Evolutionary conservation across 2,113 vertebrate genomes (phyloP).

Genomic region (Hyperopisus bebe): DNA sequence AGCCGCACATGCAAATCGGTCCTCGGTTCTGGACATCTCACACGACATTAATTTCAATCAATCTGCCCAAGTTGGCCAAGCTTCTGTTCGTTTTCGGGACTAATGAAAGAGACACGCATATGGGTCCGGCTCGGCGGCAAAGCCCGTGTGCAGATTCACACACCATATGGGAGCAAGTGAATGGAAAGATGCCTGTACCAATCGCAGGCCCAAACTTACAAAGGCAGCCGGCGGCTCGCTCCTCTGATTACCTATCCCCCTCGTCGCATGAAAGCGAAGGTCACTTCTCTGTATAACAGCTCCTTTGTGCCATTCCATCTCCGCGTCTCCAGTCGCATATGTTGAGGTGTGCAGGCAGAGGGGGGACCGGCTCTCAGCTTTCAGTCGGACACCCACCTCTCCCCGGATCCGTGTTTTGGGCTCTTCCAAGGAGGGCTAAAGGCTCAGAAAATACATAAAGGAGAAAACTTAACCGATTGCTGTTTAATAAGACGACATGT

Average conservation of each 20-base stretch:
- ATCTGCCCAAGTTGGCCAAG: constrained; percentile 42
- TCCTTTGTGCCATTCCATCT: constrained; percentile 38
- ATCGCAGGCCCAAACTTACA: constrained; percentile 41
- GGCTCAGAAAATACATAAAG: not conserved
- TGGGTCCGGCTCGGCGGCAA: constrained; percentile 50
- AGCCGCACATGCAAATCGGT: constrained; percentile 39
- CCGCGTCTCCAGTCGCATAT: constrained; percentile 41
- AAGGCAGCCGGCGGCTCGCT: constrained; percentile 48
- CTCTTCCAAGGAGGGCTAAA: not conserved
- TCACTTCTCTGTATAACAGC: constrained; percentile 50
- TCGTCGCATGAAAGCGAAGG: constrained; percentile 61
- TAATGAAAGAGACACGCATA: constrained; percentile 67
- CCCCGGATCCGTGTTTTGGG: not conserved
- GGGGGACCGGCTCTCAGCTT: not conserved
- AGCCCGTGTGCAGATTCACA: constrained; percentile 57
- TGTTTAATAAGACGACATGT: not conserved
- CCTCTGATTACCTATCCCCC: constrained; percentile 43
- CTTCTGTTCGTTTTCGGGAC: constrained; percentile 57
- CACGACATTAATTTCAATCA: constrained; percentile 54
- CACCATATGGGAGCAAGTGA: constrained; percentile 64
- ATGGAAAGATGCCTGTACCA: constrained; percentile 46
- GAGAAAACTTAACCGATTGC: not conserved
- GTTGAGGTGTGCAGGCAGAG: constrained; percentile 2
- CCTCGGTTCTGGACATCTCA: constrained; percentile 44
- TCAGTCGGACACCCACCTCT: constrained; percentile 34